Evolutionary conservation across 2,888 invertebrate species (phyloP).

Genomic region (Elaeidobius kamerunicus): DNA sequence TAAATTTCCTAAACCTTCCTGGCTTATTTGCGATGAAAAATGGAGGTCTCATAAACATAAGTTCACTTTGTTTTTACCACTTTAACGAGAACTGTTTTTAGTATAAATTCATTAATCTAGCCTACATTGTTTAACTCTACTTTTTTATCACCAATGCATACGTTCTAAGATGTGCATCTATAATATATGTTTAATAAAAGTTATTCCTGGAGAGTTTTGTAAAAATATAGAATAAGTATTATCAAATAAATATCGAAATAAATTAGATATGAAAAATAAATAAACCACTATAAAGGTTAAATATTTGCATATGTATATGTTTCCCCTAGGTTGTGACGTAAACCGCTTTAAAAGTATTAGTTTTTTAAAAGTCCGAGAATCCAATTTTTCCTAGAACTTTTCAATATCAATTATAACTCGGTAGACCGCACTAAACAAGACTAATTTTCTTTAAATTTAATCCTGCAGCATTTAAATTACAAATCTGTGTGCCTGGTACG

Average conservation of each 20-base stretch:
- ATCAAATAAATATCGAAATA: background rate
- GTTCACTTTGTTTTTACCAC: background rate
- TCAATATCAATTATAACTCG: background rate
- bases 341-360: too few species aligned
- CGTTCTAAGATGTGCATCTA: too few species aligned
- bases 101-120: background rate
- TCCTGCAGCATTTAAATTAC: conserved; percentile 3
- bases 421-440: background rate
- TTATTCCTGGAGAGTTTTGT: too few species aligned
- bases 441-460: background rate
- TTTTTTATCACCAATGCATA: too few species aligned
- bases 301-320: too few species aligned
- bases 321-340: too few species aligned
- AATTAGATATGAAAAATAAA: background rate
- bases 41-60: conserved; percentile 25
- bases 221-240: too few species aligned
- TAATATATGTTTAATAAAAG: too few species aligned
- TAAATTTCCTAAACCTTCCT: conserved; percentile 55
- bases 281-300: background rate
- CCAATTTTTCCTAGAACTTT: background rate
- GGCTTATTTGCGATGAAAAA: conserved; percentile 53
- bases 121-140: background rate
- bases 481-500: conserved; percentile 3
- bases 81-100: background rate
- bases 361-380: background rate